Evolutionary conservation across 2,797 vertebrate species (phyloP).

Genomic region (Allenopithecus nigroviridis): DNA sequence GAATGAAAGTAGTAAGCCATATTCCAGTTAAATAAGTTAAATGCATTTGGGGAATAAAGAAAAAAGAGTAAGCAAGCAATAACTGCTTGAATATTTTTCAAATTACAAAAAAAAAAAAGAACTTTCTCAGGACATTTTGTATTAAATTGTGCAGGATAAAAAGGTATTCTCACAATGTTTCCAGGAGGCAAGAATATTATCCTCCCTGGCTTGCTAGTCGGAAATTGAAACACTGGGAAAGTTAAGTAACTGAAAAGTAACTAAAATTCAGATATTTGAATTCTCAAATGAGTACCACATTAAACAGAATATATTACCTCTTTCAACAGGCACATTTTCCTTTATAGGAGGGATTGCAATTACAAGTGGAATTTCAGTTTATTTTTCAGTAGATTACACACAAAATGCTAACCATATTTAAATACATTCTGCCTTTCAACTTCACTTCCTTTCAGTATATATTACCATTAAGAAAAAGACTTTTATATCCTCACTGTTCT

Average conservation of each 20-base stretch:
- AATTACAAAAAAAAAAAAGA: background rate
- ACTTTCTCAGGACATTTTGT: background rate
- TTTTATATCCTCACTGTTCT: conserved; percentile 15
- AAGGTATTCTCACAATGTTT: background rate
- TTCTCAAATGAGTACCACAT: conserved; percentile 18
- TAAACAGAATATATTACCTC: conserved; percentile 20
- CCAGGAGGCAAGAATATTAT: background rate
- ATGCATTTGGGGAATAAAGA: background rate
- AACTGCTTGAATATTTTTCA: conserved; percentile 4
- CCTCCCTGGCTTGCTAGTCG: background rate
- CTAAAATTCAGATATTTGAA: background rate
- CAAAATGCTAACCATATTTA: conserved; percentile 29
- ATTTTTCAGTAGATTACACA: conserved; percentile 34
- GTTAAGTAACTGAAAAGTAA: background rate
- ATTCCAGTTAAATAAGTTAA: conserved; percentile 3
- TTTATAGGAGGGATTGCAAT: background rate
- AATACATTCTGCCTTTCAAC: conserved; percentile 45
- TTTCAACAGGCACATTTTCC: conserved; percentile 43
- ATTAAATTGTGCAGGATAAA: background rate
- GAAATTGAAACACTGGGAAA: background rate
- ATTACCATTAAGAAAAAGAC: background rate
- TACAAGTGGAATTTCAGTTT: conserved; percentile 32
- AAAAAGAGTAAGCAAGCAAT: background rate
- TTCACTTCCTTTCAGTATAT: conserved; percentile 3
- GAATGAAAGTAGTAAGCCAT: background rate